A percentile compares a stretch with the other conserved stretches of the same genome.
phyloP scores from a whole-genome alignment of 2,797 vertebrate genomes.

The Microctenopoma lineatum region DNA sequence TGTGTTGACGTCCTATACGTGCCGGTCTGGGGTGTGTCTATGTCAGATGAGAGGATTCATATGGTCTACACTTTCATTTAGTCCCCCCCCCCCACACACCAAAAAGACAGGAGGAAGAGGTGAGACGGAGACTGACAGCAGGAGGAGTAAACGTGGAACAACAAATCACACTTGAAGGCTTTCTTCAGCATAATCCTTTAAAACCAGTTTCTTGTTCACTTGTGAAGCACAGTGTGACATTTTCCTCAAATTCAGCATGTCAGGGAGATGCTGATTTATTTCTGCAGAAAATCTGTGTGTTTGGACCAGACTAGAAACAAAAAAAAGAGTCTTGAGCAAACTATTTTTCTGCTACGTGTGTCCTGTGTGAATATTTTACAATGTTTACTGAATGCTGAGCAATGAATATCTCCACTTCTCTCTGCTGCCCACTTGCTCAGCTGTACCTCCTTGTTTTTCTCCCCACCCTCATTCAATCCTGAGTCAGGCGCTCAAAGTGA shows the following conservation, averaged over 20 bases:
- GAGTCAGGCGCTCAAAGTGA: conserved; percentile 46
- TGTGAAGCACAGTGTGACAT: conserved; percentile 2
- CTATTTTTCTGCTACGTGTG: neutral
- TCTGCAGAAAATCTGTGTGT: conserved; percentile 2
- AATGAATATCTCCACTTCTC: neutral
- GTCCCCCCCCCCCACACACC: conserved; percentile 2
- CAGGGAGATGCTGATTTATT: conserved; percentile 13
- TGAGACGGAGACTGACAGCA: neutral
- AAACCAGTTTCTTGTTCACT: neutral
- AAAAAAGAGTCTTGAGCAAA: neutral
- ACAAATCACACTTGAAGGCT: neutral
- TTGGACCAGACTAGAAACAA: conserved; percentile 4
- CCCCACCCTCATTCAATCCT: conserved; percentile 3
- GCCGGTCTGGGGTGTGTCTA: conserved; percentile 23
- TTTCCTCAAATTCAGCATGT: neutral
- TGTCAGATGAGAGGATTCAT: conserved; percentile 41
- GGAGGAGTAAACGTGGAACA: neutral
- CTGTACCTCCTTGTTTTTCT: conserved; percentile 10
- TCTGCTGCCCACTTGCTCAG: conserved; percentile 1
- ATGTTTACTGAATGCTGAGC: conserved; percentile 7
- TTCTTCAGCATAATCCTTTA: conserved; percentile 8
- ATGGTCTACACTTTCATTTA: conserved; percentile 17
- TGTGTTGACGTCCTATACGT: neutral
- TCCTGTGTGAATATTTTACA: conserved; percentile 6
- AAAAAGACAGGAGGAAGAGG: conserved; percentile 6